Conservation (phyloP, 2,888 invertebrate species). For the Tetanocera ferruginea region DNA sequence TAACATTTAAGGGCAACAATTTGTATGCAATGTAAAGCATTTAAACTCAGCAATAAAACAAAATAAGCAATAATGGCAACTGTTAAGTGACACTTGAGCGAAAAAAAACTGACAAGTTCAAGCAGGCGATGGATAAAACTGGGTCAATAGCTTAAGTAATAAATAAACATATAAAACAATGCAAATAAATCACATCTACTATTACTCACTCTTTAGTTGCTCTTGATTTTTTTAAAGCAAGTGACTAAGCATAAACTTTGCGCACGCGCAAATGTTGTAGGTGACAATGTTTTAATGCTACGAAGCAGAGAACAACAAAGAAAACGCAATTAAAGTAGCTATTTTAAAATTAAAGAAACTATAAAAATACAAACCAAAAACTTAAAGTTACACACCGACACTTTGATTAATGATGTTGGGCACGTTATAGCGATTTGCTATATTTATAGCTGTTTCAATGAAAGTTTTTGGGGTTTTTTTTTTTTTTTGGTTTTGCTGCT, state of each 20-base stretch:
- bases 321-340: neutral
- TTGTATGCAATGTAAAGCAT: neutral
- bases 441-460: conserved; percentile 16
- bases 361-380: neutral
- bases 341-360: neutral
- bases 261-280: too few relatives aligned
- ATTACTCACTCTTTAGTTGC: too few relatives aligned
- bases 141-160: neutral
- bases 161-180: neutral
- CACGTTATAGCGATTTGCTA: neutral
- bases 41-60: neutral
- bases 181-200: neutral
- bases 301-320: neutral
- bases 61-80: neutral
- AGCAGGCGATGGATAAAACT: neutral
- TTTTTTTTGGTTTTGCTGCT: too few relatives aligned
- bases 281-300: neutral
- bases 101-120: neutral
- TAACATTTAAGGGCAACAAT: neutral
- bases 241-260: too few relatives aligned
- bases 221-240: too few relatives aligned
- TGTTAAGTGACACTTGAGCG: too few relatives aligned
- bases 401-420: conserved; percentile 30
- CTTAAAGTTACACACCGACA: neutral
- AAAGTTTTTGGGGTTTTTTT: conserved; percentile 11